These are phyloP conservation scores for Calyptommatus sinebrachiatus DNA, from an alignment of 2,113 vertebrate genomes.

Conservation along the genomic window DNA sequence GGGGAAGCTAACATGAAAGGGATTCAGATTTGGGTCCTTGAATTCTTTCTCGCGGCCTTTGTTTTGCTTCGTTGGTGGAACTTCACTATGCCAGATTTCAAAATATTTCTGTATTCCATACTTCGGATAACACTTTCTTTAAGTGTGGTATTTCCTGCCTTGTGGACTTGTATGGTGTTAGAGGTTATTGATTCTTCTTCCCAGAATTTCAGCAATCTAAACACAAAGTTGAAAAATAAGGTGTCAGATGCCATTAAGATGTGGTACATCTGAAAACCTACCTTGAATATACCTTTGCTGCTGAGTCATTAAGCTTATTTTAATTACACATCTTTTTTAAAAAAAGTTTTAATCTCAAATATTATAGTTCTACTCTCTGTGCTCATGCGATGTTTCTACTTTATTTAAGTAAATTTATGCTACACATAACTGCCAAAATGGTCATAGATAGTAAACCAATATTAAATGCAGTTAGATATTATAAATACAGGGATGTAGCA, in stretches of 20 bases:
- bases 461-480: no score
- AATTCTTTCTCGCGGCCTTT: slow-evolving; percentile 10
- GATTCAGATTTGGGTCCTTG: slow-evolving; percentile 4
- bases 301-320: background rate
- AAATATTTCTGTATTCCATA: background rate
- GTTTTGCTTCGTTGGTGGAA: slow-evolving; percentile 25
- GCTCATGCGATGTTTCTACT: background rate
- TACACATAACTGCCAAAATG: background rate
- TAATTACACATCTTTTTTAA: background rate
- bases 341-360: background rate
- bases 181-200: no score
- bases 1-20: background rate
- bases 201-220: background rate
- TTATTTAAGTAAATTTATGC: background rate
- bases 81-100: slow-evolving; percentile 5
- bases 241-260: background rate
- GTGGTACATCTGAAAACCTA: background rate
- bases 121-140: background rate
- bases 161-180: no score
- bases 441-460: background rate
- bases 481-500: no score
- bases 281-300: background rate
- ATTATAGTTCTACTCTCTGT: background rate
- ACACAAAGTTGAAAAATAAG: background rate
- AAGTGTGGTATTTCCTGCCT: background rate